Base-by-base conservation (phyloP, 2,888 invertebrate species). In the Galeruca laticollis region DNA sequence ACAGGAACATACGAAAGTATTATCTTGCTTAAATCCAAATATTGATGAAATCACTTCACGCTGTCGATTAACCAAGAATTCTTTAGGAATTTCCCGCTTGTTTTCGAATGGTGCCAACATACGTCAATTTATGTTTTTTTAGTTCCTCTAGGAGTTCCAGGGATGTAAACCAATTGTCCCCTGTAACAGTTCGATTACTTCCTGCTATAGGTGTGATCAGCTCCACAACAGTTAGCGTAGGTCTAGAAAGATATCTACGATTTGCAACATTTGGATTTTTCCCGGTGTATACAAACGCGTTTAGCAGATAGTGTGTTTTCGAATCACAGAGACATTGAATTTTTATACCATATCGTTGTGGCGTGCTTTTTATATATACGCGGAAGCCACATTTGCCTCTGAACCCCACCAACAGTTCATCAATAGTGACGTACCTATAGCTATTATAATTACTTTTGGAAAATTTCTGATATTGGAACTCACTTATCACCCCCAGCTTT, bases 41-140 rank as follows among this genome's bases (percentile, higher is more conserved):
- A n/a, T n/a, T n/a, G n/a, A n/a, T n/a, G n/a, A n/a, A n/a, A n/a
- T n/a, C n/a, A n/a, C n/a, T n/a, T n/a, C n/a, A n/a, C n/a, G n/a
- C n/a, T n/a, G n/a, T n/a, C n/a, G n/a, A n/a, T n/a, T n/a, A n/a
- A n/a, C n/a, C n/a, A n/a, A n/a, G n/a, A 82, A 81, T 70, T 79
- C 73, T 49, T 62, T 13, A 31, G 80, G 79, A 66, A 80, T 74
- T 68, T 79, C 77, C 37, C 70, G 68, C 73, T 80, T 81, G 62
- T 79, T 75, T 80, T 64, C 71, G 73, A 61, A 80, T 62, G 8
- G 77, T 78, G 0, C 79, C 79, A 15, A 79, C 70, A 69, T 75
- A 77, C 8, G 77, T 78, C 21, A 77, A 71, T 57, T n/a, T n/a
- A n/a, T n/a, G n/a, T n/a, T n/a, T n/a, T n/a, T n/a, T n/a, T n/a